Evolutionary conservation across 53 echinoderm and acorn worm species (phyloP), one percentile per base, ranked within the genome.

Genomic region (Arbacia lixula): DNA sequence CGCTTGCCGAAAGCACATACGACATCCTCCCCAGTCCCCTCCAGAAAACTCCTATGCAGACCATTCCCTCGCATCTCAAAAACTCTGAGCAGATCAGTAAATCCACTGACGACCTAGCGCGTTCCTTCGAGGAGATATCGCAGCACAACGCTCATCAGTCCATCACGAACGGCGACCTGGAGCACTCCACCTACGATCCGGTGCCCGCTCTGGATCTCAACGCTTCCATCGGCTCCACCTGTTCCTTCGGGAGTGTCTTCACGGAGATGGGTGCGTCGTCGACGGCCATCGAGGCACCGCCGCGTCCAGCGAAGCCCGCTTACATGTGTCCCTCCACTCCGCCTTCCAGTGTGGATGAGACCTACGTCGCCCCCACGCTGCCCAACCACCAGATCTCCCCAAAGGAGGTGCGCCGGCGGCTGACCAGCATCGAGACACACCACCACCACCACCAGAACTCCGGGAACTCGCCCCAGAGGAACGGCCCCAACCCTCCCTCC

Each of bases 21-120:
- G 82, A 81, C 64, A 20, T 81, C 64, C 46, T 81, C 32, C 82
- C 82, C 1, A 81, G 82, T 33, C 82, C 82, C n/a, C 5, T 81
- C 27, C 82, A 81, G 52, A 81, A 68, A 27, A 68, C 68, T 4
- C 84, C 52, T 53, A 31, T 36, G 57, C 68, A 84, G 60, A 68
- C 25, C 40, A 68, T 68, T 20, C 72, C 72, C 17, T 66, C 72
- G 1, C 84, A 46, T 29, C 80, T 87, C 1, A 88, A 60, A 55
- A 46, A 81, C 26, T 37, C 86, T 6, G 90, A 90, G 20, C 73
- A 40, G 29, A 42, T 89, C 60, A 94, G 90, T 56, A 83, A 89
- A 65, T 99, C 99, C 14, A 99, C 99, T 1, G 95, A 99, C 80
- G 87, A 90, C 61, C 85, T 99, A n/a, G 99, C 99, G 11, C 88